A percentile compares a stretch with the other conserved stretches of the same genome.
Evolutionary conservation across 2,797 vertebrate species (phyloP).

Genomic region (Mallotus villosus): DNA sequence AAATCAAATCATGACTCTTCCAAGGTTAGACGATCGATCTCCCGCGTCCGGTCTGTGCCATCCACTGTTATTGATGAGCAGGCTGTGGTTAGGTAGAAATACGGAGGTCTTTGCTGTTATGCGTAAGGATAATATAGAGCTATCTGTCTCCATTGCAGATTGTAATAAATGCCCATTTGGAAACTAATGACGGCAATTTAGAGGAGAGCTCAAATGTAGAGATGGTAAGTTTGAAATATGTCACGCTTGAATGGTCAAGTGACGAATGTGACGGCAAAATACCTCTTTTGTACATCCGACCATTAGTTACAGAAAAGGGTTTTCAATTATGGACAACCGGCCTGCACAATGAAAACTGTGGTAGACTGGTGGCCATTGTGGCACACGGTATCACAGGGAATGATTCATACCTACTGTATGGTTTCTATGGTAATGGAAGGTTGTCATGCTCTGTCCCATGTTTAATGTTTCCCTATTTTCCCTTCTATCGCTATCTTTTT

Average conservation of each 20-base stretch:
- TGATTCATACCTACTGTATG: too few species aligned
- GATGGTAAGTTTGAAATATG: slow-evolving; percentile 45
- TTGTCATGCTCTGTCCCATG: too few species aligned
- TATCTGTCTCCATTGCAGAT: slow-evolving; percentile 41
- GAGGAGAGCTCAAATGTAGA: slow-evolving; percentile 39
- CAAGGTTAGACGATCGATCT: slow-evolving; percentile 55
- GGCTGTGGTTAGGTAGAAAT: slow-evolving; percentile 37
- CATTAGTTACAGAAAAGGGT: background rate
- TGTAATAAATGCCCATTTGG: slow-evolving; percentile 41
- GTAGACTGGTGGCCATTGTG: background rate
- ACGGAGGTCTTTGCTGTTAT: slow-evolving; percentile 25
- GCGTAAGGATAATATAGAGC: slow-evolving; percentile 26
- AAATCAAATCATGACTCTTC: slow-evolving; percentile 57
- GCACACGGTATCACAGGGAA: too few species aligned
- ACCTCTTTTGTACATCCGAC: background rate
- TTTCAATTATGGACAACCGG: background rate
- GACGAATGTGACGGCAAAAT: slow-evolving; percentile 25
- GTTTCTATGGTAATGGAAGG: too few species aligned
- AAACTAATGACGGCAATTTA: slow-evolving; percentile 52
- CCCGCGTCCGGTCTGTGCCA: slow-evolving; percentile 25
- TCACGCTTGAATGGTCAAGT: slow-evolving; percentile 28
- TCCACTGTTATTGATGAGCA: slow-evolving; percentile 40
- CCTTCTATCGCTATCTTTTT: slow-evolving; percentile 1
- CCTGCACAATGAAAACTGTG: background rate
- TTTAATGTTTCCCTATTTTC: too few species aligned